phyloP scores from a whole-genome alignment of 2,797 vertebrate species.

The Philypnodon macrostomus region DNA sequence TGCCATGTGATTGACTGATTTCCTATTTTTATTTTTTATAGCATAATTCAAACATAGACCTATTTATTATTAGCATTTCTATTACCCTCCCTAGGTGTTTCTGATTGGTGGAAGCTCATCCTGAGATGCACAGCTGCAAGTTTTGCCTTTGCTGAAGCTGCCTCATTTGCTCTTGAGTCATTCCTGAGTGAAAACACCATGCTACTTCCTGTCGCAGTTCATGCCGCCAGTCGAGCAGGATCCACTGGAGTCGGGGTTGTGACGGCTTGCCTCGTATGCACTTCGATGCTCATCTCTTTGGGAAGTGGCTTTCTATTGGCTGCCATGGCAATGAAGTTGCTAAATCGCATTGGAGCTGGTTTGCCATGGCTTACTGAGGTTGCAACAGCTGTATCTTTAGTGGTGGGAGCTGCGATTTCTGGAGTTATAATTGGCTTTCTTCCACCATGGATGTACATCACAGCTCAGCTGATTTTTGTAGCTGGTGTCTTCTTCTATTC shows the following conservation, averaged over 20 bases:
- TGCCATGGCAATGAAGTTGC: conserved; percentile 41
- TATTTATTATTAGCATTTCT: neutral
- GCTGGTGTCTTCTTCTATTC: conserved; percentile 44
- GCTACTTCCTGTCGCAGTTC: conserved; percentile 29
- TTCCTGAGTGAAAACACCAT: conserved; percentile 28
- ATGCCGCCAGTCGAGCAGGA: conserved; percentile 34
- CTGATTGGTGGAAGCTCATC: conserved; percentile 2
- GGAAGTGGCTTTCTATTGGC: conserved; percentile 56
- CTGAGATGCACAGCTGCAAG: conserved; percentile 41
- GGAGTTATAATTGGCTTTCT: conserved; percentile 45
- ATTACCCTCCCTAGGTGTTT: conserved; percentile 27
- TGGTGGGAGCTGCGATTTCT: conserved; percentile 37
- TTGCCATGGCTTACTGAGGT: conserved; percentile 22
- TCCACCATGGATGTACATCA: conserved; percentile 41
- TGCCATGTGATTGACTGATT: too few species aligned
- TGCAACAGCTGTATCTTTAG: conserved; percentile 35
- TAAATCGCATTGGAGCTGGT: conserved; percentile 17
- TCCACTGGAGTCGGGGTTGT: conserved; percentile 55
- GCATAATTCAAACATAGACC: neutral
- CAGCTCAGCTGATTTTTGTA: conserved; percentile 45
- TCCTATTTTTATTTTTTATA: too few species aligned
- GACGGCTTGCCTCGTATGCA: conserved; percentile 48
- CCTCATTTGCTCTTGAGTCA: conserved; percentile 38
- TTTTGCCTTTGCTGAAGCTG: conserved; percentile 58
- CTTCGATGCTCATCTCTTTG: conserved; percentile 50